Percentiles rank a stretch among this genome's conserved stretches.
These are phyloP conservation scores for Lepus europaeus DNA, from an alignment of 2,113 vertebrate genomes.

Conservation along the genomic window DNA sequence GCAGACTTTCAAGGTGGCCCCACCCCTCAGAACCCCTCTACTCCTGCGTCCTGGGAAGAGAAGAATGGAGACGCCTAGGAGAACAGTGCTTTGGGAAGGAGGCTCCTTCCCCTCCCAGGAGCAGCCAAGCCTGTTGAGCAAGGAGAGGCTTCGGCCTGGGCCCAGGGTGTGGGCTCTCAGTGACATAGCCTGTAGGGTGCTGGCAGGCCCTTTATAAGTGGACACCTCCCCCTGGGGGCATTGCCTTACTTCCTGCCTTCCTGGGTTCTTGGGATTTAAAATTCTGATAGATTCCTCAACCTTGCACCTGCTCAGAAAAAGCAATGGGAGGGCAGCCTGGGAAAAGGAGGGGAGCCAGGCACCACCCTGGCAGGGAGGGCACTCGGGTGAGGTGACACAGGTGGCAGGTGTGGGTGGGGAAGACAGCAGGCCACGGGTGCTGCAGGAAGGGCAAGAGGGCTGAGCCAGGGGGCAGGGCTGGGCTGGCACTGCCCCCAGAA, in stretches of 20 bases:
- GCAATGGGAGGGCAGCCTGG: background rate
- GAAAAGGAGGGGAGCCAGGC: background rate
- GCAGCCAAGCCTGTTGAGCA: background rate
- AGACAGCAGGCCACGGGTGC: background rate
- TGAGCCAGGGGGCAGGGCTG: too few relatives aligned
- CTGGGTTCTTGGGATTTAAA: background rate
- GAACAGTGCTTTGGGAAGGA: background rate
- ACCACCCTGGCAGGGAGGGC: background rate
- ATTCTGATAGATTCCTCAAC: background rate
- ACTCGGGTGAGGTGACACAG: background rate
- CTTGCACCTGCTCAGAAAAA: background rate
- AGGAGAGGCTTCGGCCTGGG: background rate
- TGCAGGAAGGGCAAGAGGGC: accelerated
- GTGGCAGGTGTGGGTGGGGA: background rate
- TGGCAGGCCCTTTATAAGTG: background rate
- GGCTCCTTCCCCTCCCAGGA: background rate
- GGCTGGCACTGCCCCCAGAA: background rate
- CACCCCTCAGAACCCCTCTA: background rate
- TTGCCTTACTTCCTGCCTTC: background rate
- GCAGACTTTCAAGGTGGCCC: background rate
- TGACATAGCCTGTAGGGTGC: background rate
- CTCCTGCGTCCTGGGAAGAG: background rate
- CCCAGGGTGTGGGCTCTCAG: background rate
- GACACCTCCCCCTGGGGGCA: background rate
- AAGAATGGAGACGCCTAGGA: background rate